Percentiles rank a stretch among this genome's conserved stretches.
Conservation (phyloP, 2,113 vertebrate species). For the Lanius collurio region DNA sequence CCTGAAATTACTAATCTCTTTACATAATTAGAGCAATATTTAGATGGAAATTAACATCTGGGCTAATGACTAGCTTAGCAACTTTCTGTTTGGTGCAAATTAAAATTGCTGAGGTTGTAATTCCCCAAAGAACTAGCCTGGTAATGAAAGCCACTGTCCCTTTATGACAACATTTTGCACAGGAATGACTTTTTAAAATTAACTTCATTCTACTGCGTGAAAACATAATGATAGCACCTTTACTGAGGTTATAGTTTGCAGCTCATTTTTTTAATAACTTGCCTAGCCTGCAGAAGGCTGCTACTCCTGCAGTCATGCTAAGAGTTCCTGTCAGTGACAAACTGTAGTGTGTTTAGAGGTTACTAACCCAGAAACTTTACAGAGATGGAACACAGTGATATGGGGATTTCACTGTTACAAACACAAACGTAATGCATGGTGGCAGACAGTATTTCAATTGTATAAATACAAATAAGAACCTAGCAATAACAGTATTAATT, state of each 20-base stretch:
- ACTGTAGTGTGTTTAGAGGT: background rate
- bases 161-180: background rate
- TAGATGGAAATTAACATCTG: conserved; percentile 58
- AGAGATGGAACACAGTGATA: background rate
- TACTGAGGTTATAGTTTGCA: background rate
- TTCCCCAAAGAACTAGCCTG: background rate
- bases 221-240: background rate
- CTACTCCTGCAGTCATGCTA: background rate
- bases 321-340: background rate
- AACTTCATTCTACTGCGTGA: background rate
- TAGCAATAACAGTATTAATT: background rate
- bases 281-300: background rate
- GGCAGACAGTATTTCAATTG: background rate
- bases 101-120: conserved; percentile 19
- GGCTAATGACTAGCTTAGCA: conserved; percentile 25
- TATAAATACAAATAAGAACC: background rate
- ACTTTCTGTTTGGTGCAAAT: conserved; percentile 34
- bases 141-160: conserved; percentile 30
- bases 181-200: conserved; percentile 37
- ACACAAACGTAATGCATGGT: background rate
- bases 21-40: conserved; percentile 23
- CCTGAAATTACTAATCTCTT: background rate
- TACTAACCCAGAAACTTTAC: background rate
- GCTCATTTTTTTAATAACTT: background rate
- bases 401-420: background rate